Evolutionary conservation across 2,888 invertebrate species (phyloP).

Genomic region (Chironomus tentans): DNA sequence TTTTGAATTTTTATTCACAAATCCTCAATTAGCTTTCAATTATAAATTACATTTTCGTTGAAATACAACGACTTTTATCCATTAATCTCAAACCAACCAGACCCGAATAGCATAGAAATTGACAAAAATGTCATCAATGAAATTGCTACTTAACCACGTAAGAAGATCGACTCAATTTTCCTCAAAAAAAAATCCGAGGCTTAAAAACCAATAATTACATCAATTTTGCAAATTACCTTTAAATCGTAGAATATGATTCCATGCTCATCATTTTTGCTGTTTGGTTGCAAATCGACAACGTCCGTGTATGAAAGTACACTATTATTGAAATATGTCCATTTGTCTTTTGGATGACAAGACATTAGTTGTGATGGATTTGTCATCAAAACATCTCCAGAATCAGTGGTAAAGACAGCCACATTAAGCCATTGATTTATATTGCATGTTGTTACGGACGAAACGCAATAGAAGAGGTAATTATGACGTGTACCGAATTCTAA

Average conservation of each 20-base stretch:
- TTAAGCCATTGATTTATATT: constrained; percentile 28
- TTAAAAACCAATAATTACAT: background rate
- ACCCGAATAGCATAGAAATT: no score
- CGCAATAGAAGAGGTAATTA: background rate
- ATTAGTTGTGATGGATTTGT: constrained; percentile 19
- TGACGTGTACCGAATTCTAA: constrained; percentile 21
- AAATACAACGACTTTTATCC: no score
- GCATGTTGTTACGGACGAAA: background rate
- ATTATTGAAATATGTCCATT: background rate
- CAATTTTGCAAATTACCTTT: background rate
- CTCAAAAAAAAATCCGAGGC: no score
- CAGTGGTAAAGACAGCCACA: constrained; percentile 7
- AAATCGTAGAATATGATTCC: constrained; percentile 36
- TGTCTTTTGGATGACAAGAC: background rate
- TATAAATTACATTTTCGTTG: no score
- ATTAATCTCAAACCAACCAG: no score
- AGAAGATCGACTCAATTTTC: no score
- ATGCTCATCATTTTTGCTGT: constrained; percentile 34
- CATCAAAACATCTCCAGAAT: constrained; percentile 28
- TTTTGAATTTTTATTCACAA: no score
- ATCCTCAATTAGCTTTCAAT: no score
- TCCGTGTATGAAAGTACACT: background rate
- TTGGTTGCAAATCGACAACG: background rate
- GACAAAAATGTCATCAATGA: no score
- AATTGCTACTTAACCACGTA: no score